Evolutionary conservation across 2,888 invertebrate species (phyloP), one percentile per base, ranked within the genome.

Genomic region (Sarcophaga variegata): DNA sequence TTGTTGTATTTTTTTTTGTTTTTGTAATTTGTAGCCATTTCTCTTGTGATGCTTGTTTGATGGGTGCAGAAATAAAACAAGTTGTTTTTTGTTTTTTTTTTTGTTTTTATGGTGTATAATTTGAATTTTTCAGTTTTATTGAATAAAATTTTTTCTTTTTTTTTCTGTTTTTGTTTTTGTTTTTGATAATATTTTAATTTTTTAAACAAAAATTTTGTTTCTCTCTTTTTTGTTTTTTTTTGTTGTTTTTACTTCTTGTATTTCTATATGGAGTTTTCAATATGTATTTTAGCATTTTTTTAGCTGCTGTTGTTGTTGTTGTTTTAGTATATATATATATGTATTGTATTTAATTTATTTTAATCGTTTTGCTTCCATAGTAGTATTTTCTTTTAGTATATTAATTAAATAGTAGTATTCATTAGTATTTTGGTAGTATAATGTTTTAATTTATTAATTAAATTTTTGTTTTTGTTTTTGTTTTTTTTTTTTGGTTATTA

Each of bases 41-140:
- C 70, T 47, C 22, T 49, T 54, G 63, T 27, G 37, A 37, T 37
- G 37, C 37, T 86, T 64, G 71, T 54, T 54, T 25, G 70, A 74
- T 75, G 78, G 54, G 83, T 86, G 86, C 81, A 74, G 87, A 89
- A 89, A 89, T 89, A 89, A 89, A 89, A 89, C 89, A 89, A 89
- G 83, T 85, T 81, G 74, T 85, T 85, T 79, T 80, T 85, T 83
- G 81, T 86, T 80, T 81, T 85, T 85, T 88, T 88, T 89, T 22
- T 70, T 81, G 72, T 88, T 87, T 88, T 89, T 88, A 86, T 81
- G 86, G 89, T 89, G 89, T 89, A 88, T 89, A 89, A 88, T 88
- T 89, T 88, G 76, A 88, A 88, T 77, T 88, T 88, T 88, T 87
- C 80, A 82, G 88, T 88, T 89, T 89, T 89, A 89, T 89, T 89